Percentiles rank a stretch among this genome's conserved stretches.
Conservation (phyloP, 2,888 invertebrate species). For the Cephus nigrinus region DNA sequence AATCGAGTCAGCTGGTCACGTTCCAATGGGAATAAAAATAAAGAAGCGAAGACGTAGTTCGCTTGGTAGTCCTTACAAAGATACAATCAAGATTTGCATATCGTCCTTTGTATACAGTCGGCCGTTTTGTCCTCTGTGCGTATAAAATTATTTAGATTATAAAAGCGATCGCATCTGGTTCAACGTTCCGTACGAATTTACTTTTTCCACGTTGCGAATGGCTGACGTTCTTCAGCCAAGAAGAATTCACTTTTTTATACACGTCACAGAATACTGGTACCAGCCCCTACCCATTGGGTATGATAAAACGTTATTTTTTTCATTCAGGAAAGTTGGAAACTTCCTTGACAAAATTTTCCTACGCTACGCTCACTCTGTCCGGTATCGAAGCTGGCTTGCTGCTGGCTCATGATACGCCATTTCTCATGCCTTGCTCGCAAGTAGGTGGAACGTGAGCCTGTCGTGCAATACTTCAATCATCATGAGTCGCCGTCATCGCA, state of each 20-base stretch:
- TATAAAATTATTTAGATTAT: background rate
- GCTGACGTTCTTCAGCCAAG: background rate
- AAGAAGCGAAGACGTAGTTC: conserved; percentile 10
- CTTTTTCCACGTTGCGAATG: background rate
- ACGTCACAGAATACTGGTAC: background rate
- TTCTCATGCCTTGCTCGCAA: background rate
- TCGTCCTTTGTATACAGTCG: background rate
- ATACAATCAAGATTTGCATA: background rate
- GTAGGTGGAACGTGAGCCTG: background rate
- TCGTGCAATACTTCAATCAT: background rate
- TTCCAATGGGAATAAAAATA: conserved; percentile 30
- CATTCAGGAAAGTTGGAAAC: background rate
- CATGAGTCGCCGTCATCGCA: background rate
- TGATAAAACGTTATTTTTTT: background rate
- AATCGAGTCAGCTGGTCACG: conserved; percentile 29
- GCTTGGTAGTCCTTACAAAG: background rate
- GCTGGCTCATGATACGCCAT: background rate
- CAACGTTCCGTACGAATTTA: background rate
- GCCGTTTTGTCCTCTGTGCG: background rate
- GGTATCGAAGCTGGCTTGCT: background rate
- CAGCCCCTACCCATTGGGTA: background rate
- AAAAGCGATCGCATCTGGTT: background rate
- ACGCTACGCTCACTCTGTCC: background rate
- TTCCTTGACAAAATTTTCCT: background rate
- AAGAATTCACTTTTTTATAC: background rate